These are phyloP conservation scores for Myxocyprinus asiaticus DNA, from an alignment of 2,113 vertebrate species.

Conservation along the genomic window DNA sequence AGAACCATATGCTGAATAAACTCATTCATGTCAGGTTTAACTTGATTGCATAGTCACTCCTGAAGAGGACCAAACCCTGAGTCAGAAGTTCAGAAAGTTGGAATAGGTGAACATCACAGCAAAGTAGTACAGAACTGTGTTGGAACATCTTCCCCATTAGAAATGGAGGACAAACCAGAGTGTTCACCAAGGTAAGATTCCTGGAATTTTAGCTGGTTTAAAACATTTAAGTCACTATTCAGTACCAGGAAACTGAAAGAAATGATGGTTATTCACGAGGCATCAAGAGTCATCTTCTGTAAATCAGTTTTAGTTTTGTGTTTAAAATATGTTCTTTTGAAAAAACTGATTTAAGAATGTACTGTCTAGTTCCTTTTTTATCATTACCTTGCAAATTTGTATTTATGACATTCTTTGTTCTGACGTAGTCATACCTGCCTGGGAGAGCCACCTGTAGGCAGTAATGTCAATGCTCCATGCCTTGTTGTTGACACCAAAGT, in stretches of 20 bases:
- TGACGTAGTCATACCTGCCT: not conserved
- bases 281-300: no score
- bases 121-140: not conserved
- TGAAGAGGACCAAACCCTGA: not conserved
- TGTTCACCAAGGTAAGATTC: constrained; percentile 18
- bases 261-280: no score
- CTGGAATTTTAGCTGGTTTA: not conserved
- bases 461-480: constrained; percentile 15
- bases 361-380: no score
- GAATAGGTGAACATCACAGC: not conserved
- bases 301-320: no score
- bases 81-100: not conserved
- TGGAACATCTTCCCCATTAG: not conserved
- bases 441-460: constrained; percentile 16
- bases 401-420: not conserved
- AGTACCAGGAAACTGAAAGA: not conserved
- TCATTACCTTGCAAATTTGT: no score
- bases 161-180: constrained; percentile 29
- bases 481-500: not conserved
- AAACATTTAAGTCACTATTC: not conserved
- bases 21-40: constrained; percentile 1
- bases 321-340: no score
- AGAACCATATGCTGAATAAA: not conserved
- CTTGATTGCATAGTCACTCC: no score
- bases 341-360: no score